Conservation (phyloP, 2,113 vertebrate species). For the Ia io region DNA sequence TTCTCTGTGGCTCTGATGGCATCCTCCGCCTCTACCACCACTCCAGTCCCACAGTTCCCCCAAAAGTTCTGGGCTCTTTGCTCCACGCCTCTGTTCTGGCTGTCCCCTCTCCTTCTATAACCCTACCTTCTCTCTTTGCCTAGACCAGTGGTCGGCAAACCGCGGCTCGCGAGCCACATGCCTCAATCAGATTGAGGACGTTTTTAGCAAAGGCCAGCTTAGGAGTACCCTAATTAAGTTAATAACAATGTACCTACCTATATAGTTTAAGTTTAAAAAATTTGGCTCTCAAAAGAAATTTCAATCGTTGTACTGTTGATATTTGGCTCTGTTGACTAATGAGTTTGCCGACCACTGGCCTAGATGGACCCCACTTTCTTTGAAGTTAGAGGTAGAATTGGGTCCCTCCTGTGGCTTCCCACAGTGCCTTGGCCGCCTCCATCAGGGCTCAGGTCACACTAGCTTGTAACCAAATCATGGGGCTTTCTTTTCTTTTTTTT, state of each 20-base stretch:
- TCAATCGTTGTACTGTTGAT: too few relatives aligned
- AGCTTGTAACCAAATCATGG: neutral
- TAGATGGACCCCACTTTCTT: neutral
- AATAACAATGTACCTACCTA: too few relatives aligned
- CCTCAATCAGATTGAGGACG: too few relatives aligned
- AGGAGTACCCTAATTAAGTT: too few relatives aligned
- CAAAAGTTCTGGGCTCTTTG: accelerated
- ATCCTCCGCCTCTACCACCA: neutral
- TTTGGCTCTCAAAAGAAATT: too few relatives aligned
- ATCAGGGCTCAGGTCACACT: neutral
- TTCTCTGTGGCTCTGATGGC: neutral
- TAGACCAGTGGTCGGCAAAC: too few relatives aligned
- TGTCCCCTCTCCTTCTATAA: too few relatives aligned
- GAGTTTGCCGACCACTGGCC: too few relatives aligned
- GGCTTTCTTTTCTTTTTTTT: neutral
- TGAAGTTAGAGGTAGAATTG: neutral
- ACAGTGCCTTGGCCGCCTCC: neutral
- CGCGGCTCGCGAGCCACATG: too few relatives aligned
- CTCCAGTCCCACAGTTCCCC: neutral
- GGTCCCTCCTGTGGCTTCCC: neutral
- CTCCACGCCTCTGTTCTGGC: neutral
- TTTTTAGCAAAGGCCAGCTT: too few relatives aligned
- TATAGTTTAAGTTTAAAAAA: too few relatives aligned
- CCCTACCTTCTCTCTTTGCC: neutral
- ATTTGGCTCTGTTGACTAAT: too few relatives aligned